Percentiles rank a stretch among this genome's conserved stretches.
Evolutionary conservation across 2,888 invertebrate species (phyloP).

Genomic region (Heteropelma amictum): DNA sequence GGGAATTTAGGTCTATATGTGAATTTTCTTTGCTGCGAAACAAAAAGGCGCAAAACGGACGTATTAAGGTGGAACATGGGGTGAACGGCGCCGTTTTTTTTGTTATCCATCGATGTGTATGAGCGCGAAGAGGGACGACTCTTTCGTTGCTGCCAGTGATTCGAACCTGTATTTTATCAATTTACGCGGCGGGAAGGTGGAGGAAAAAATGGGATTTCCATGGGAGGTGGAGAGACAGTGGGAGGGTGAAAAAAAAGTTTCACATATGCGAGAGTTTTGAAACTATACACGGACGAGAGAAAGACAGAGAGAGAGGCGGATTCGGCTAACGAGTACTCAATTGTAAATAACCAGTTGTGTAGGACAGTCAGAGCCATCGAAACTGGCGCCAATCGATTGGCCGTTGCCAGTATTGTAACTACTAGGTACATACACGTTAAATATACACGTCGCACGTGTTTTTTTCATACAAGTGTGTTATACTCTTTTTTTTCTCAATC

Average conservation of each 20-base stretch:
- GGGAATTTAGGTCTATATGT: constrained; percentile 26
- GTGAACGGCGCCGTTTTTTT: constrained; percentile 20
- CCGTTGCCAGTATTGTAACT: constrained; percentile 50
- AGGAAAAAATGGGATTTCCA: constrained; percentile 62
- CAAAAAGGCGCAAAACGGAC: constrained; percentile 10
- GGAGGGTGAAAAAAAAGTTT: constrained; percentile 24
- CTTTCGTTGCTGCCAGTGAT: constrained; percentile 60
- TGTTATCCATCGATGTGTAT: constrained; percentile 17
- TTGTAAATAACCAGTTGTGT: constrained; percentile 69
- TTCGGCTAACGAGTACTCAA: constrained; percentile 69
- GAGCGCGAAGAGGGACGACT: constrained; percentile 12
- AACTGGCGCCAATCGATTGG: constrained; percentile 62
- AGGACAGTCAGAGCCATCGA: constrained; percentile 59
- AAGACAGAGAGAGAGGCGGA: constrained; percentile 42
- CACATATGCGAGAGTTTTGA: constrained; percentile 11
- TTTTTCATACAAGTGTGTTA: constrained; percentile 4
- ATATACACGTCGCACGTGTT: background rate
- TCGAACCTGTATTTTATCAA: constrained; percentile 70
- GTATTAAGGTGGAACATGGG: background rate
- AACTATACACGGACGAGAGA: constrained; percentile 10
- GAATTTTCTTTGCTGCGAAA: background rate
- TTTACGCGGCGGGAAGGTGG: constrained; percentile 57
- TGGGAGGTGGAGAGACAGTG: constrained; percentile 49
- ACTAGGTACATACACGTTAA: background rate
- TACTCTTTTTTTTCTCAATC: constrained; percentile 24